Base-by-base conservation (phyloP, 30 jellyfish, hydroid and myxozoan genomes). In the Phacellophora camtschatica region DNA sequence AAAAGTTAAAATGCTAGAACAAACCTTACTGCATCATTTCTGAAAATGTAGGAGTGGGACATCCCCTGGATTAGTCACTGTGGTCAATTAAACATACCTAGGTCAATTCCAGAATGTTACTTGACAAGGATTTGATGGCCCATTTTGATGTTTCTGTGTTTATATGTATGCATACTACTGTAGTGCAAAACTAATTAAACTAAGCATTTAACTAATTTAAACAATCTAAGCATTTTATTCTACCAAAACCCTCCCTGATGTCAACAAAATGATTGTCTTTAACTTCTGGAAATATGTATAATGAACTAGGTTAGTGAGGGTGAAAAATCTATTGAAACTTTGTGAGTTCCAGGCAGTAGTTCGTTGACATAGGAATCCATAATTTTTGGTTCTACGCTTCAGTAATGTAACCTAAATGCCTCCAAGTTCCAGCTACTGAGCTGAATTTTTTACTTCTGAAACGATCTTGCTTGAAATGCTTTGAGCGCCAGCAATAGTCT, bases 241-340 rank as follows among this genome's bases (percentile, higher is more conserved):
- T n/a, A n/a, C n/a, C n/a, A n/a, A n/a, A n/a, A n/a, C n/a, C n/a
- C n/a, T n/a, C n/a, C n/a, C n/a, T n/a, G n/a, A n/a, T n/a, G n/a
- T n/a, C n/a, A n/a, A n/a, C n/a, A n/a, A n/a, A n/a, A n/a, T n/a
- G n/a, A n/a, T n/a, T n/a, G n/a, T n/a, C n/a, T n/a, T n/a, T n/a
- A 16, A 23, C n/a, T 53, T 30, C 37, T 1, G 86, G 86, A 35
- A 72, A 72, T 30, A 25, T 10, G 31, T 12, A 72, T 0, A 56
- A 72, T 15, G 80, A 30, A 41, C 73, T 28, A 43, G 86, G 86
- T 0, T 56, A 82, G 49, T 72, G 86, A 16, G 76, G 86, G 12
- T 46, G 80, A 15, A 49, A 19, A 50, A 72, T 45, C 11, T 27
- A 19, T 15, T 18, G 30, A 16, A 18, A 15, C 16, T 45, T 82